Evolutionary conservation across 1,140 invertebrate genomes (phyloP), one percentile per base, ranked within the genome.

Genomic region (Formica selysi): DNA sequence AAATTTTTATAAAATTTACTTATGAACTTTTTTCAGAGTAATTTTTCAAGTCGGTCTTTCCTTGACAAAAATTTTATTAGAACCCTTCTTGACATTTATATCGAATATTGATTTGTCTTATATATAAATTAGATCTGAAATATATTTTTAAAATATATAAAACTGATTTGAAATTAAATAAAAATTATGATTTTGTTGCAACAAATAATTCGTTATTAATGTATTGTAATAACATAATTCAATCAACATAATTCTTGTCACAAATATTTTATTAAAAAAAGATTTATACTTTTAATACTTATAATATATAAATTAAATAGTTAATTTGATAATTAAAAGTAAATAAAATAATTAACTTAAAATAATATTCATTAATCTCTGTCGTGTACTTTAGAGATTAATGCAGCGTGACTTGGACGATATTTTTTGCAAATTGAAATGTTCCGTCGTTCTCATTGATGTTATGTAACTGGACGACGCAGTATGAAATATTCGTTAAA

Each of bases 381-480:
- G 7, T 44, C 4, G 11, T 32, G 5, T 8, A 19, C 19, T 44
- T 41, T 32, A 48, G 13, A 8, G n/a, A 13, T 59, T 80, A 38
- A 57, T 16, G 54, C 11, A 48, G 3, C 6, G 16, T 54, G 48
- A 22, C 4, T 48, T 67, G 8, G 5, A 54, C 3, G 13, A n/a
- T 48, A 19, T 36, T 41, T 54, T 19, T 22, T 10, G 11, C 41
- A 59, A 61, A 59, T 71, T 73, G 61, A 73, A 44, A 71, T 51
- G 13, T 26, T 32, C 7, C 22, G 19, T 57, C 51, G n/a, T 71
- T 32, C 36, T 44, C 32, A 8, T 71, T 16, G 22, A 19, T n/a
- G 22, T 80, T 80, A 41, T n/a, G 51, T 80, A 80, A 80, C 51
- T 32, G 67, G 16, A 59, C 65, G 36, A 59, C n/a, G 64, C 61